Evolutionary conservation across 2,888 invertebrate species (phyloP).

Genomic region (Sabatieria punctata): DNA sequence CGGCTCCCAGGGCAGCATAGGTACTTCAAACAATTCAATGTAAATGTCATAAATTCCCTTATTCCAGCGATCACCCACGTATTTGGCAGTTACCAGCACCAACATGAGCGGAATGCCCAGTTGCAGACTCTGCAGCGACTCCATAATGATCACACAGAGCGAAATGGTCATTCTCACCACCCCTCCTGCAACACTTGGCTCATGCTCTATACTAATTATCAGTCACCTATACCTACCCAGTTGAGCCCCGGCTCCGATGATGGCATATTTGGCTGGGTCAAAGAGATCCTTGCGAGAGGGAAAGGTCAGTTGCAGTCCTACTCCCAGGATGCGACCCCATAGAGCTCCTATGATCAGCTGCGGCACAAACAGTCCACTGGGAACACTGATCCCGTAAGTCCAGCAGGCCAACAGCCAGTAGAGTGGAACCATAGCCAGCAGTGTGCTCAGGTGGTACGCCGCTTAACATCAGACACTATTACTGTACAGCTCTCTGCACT

Average conservation of each 20-base stretch:
- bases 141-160: conserved; percentile 83
- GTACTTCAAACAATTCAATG: conserved; percentile 67
- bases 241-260: conserved; percentile 82
- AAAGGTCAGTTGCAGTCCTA: conserved; percentile 24
- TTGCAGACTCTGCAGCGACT: conserved; percentile 75
- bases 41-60: conserved; percentile 93
- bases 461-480: too few species aligned
- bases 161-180: conserved; percentile 92
- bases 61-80: conserved; percentile 89
- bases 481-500: too few species aligned
- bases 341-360: conserved; percentile 76
- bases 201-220: not conserved
- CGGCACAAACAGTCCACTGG: conserved; percentile 93
- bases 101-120: conserved; percentile 85
- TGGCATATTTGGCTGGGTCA: conserved; percentile 76
- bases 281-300: conserved; percentile 28
- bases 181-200: conserved; percentile 50
- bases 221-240: conserved; percentile 59
- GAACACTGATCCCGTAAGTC: conserved; percentile 82
- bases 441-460: conserved; percentile 57
- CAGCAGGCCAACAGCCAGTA: conserved; percentile 71
- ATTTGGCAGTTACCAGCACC: conserved; percentile 77
- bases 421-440: conserved; percentile 55
- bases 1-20: conserved; percentile 73
- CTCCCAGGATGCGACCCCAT: conserved; percentile 75